Percentiles rank a stretch among this genome's conserved stretches.
Conservation (phyloP, 37 sponge, comb jelly and placozoan genomes). For the Spongilla lacustris region DNA sequence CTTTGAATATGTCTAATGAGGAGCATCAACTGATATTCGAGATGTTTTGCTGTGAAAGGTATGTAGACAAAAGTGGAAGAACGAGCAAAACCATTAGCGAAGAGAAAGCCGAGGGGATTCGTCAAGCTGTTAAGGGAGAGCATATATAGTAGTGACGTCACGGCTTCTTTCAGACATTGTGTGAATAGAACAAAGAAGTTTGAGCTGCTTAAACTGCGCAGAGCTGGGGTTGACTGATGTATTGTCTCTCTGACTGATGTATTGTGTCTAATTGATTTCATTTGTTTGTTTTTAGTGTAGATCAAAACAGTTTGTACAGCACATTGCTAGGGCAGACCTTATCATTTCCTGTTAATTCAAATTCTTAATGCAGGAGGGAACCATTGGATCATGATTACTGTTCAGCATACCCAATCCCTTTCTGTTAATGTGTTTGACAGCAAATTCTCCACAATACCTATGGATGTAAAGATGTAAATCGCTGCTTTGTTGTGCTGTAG, state of each 20-base stretch:
- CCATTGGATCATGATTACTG: too few species aligned
- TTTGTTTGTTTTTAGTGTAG: too few species aligned
- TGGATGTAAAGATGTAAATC: too few species aligned
- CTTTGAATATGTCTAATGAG: neutral
- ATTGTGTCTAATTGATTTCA: too few species aligned
- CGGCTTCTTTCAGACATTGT: neutral
- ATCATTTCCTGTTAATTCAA: too few species aligned
- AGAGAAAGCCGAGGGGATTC: neutral
- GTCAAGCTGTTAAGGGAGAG: neutral
- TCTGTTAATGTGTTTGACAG: too few species aligned
- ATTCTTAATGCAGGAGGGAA: too few species aligned
- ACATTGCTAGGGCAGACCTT: too few species aligned
- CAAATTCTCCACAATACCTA: too few species aligned
- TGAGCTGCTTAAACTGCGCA: neutral
- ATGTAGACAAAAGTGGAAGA: neutral
- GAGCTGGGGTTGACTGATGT: neutral
- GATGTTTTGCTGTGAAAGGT: neutral
- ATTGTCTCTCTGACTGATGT: neutral
- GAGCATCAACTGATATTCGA: neutral
- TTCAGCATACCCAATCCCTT: too few species aligned
- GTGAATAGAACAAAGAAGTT: constrained; percentile 1
- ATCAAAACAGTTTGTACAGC: too few species aligned
- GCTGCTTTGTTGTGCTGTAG: too few species aligned
- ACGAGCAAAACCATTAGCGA: neutral
- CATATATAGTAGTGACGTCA: neutral